phyloP scores from a whole-genome alignment of 2,113 vertebrate species.

The Anarhynchus alexandrinus region DNA sequence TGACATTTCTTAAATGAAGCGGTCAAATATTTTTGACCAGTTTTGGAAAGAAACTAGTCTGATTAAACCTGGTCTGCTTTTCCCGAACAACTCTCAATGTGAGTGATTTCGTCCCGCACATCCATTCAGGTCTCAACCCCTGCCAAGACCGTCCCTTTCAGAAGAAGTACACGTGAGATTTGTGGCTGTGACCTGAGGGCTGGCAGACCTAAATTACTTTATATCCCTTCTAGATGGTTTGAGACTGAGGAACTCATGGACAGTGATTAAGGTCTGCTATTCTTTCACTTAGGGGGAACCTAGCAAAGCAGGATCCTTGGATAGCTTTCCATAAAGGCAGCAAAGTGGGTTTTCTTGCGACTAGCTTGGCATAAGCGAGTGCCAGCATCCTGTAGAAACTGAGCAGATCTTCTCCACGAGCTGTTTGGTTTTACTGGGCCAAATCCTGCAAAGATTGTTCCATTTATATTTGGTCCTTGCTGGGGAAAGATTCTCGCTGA shows the following conservation, averaged over 20 bases:
- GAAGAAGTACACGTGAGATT: neutral
- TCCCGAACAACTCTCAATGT: neutral
- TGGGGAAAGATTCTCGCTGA: neutral
- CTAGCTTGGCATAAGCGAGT: neutral
- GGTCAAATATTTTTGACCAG: neutral
- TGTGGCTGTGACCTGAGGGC: neutral
- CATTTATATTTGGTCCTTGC: neutral
- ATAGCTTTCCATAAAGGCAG: neutral
- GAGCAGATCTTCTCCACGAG: neutral
- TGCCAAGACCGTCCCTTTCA: neutral
- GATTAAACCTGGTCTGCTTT: neutral
- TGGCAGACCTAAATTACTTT: neutral
- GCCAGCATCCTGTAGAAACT: neutral
- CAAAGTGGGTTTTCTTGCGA: neutral
- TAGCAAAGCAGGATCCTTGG: neutral
- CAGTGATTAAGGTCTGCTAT: neutral
- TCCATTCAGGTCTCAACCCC: neutral
- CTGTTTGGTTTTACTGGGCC: slow-evolving; percentile 2
- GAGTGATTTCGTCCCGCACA: neutral
- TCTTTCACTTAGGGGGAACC: neutral
- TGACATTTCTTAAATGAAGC: neutral
- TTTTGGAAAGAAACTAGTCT: neutral
- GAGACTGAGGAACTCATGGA: neutral
- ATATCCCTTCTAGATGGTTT: neutral
- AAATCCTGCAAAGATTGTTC: neutral